Evolutionary conservation across 2,797 vertebrate species (phyloP).

Genomic region (Morelia viridis): DNA sequence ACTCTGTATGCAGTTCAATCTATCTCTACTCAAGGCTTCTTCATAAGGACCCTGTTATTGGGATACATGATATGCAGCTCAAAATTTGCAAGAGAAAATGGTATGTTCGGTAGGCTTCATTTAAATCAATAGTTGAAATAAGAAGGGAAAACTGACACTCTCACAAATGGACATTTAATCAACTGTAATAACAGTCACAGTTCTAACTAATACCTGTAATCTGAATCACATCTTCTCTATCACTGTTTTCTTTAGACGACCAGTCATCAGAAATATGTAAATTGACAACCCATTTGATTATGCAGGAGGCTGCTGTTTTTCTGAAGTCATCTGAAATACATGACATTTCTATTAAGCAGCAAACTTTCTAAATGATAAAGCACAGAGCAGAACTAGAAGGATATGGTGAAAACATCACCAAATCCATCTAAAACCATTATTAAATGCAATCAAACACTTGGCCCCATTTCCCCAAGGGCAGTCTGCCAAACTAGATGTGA

Average conservation of each 20-base stretch:
- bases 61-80: background rate
- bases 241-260: background rate
- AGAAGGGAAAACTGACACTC: background rate
- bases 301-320: conserved; percentile 55
- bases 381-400: background rate
- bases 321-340: conserved; percentile 67
- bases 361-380: background rate
- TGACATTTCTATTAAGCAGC: conserved; percentile 30
- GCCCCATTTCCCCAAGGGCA: background rate
- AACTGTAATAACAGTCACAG: background rate
- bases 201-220: conserved; percentile 40
- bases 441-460: background rate
- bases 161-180: background rate
- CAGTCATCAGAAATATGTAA: conserved; percentile 26
- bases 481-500: background rate
- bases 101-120: background rate
- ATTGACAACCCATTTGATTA: conserved; percentile 64
- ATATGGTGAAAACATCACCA: background rate
- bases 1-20: background rate
- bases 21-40: background rate
- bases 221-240: background rate
- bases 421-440: background rate
- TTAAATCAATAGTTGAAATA: background rate
- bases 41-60: background rate
- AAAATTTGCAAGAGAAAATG: background rate